These are phyloP conservation scores for Physocephala rufipes DNA, from an alignment of 2,888 invertebrate species.

Conservation along the genomic window DNA sequence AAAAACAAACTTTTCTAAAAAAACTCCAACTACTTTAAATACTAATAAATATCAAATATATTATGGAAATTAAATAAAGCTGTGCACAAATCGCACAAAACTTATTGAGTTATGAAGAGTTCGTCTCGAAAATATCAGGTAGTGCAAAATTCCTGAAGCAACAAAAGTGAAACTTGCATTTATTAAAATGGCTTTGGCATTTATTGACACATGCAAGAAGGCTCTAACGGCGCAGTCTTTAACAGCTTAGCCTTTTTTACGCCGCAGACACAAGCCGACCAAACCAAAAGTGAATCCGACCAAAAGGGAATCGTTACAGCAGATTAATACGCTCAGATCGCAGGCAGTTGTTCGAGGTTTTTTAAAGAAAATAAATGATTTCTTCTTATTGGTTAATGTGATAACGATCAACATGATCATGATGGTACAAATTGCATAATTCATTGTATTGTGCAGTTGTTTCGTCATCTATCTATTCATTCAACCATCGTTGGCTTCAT, in stretches of 20 bases:
- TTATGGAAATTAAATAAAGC: too few species aligned
- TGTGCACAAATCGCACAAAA: too few species aligned
- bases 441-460: too few species aligned
- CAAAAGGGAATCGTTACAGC: not conserved
- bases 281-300: not conserved
- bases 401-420: too few species aligned
- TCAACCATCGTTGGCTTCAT: not conserved
- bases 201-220: not conserved
- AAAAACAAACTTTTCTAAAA: too few species aligned
- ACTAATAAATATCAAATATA: too few species aligned
- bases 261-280: too few species aligned
- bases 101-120: too few species aligned
- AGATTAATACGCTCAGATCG: not conserved
- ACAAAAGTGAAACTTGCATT: too few species aligned
- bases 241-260: not conserved
- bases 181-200: too few species aligned
- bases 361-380: not conserved
- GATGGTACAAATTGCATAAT: not conserved
- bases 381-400: not conserved
- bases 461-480: not conserved
- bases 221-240: not conserved
- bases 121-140: too few species aligned
- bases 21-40: not conserved
- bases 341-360: not conserved
- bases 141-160: too few species aligned